Base-by-base conservation (phyloP, 2,797 vertebrate genomes). In the Urocyon cinereoargenteus region DNA sequence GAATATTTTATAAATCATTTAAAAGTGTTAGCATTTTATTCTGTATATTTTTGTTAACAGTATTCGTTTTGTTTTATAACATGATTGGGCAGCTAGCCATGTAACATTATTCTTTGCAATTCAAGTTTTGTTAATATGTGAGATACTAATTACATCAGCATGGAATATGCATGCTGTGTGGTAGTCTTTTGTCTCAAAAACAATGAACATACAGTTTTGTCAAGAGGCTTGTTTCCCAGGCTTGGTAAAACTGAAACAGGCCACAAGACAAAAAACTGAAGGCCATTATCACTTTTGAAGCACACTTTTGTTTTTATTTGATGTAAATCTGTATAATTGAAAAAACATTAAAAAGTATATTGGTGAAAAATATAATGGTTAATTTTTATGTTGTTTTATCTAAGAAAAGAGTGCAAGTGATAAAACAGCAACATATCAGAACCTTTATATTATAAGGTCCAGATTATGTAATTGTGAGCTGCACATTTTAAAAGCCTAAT, bases 41-140 rank as follows among this genome's bases (percentile, higher is more conserved):
- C 49, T 59, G 14, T 92, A 64, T 86, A n/a, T 90, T 97, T 88
- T 5, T 9, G 78, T 89, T 86, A 55, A 92, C 51, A 75, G 72
- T 90, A 90, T 97, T 92, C 68, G 73, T 98, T 87, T 97, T 68
- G 3, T 98, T 98, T 97, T 82, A 87, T 57, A 34, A 81, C 96
- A 96, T 97, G 59, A 90, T 97, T 97, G 86, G 94, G 31, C 59
- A 92, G n/a, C 97, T 97, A 98, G 28, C 45, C 91, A 49, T 93
- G 96, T 73, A 64, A 72, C 49, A 66, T 59, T 81, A 96, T 96
- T 96, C 72, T 98, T 62, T 66, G 78, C 34, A 59, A 64, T 96
- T 98, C 94, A 96, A 66, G 93, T 96, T 81, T 94, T 98, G 98
- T 98, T 98, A 97, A 96, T 98, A 97, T 97, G 97, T 98, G 94